A percentile compares a stretch with the other conserved stretches of the same genome.
phyloP scores from a whole-genome alignment of 1,140 invertebrate species.

The Drosophila ohnishii region DNA sequence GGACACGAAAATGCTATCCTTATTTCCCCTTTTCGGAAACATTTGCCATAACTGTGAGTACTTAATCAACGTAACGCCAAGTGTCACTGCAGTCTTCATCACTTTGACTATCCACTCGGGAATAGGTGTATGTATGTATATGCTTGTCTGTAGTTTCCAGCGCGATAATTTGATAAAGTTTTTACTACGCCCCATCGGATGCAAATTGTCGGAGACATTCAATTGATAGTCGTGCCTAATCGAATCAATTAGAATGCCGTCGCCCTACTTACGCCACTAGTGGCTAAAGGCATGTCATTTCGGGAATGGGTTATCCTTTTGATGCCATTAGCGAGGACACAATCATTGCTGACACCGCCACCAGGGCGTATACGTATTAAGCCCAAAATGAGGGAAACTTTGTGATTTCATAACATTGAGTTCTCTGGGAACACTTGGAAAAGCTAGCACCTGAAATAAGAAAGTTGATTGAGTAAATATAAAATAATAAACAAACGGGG shows the following conservation, averaged over 20 bases:
- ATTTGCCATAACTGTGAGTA: slow-evolving; percentile 28
- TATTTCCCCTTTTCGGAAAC: neutral
- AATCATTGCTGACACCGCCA: slow-evolving; percentile 10
- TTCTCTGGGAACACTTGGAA: neutral
- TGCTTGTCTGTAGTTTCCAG: neutral
- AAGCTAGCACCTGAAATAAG: neutral
- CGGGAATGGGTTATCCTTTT: slow-evolving; percentile 21
- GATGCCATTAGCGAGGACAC: slow-evolving; percentile 29
- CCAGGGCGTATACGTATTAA: neutral
- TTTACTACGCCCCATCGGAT: slow-evolving; percentile 18
- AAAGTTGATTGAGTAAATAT: neutral
- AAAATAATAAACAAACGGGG: neutral
- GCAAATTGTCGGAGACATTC: slow-evolving; percentile 34
- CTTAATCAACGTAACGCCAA: slow-evolving; percentile 44
- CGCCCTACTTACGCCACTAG: neutral
- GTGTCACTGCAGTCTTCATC: slow-evolving; percentile 33
- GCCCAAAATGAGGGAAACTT: slow-evolving; percentile 9
- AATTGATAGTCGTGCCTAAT: slow-evolving; percentile 35
- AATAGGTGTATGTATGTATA: neutral
- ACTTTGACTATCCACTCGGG: slow-evolving; percentile 23
- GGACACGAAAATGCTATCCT: slow-evolving; percentile 12
- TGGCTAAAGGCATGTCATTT: neutral
- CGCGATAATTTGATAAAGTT: slow-evolving; percentile 35
- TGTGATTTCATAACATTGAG: slow-evolving; percentile 30
- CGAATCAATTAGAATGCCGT: slow-evolving; percentile 34